Base-by-base conservation (phyloP, 2,888 invertebrate species). In the Syrista parreyssii region DNA sequence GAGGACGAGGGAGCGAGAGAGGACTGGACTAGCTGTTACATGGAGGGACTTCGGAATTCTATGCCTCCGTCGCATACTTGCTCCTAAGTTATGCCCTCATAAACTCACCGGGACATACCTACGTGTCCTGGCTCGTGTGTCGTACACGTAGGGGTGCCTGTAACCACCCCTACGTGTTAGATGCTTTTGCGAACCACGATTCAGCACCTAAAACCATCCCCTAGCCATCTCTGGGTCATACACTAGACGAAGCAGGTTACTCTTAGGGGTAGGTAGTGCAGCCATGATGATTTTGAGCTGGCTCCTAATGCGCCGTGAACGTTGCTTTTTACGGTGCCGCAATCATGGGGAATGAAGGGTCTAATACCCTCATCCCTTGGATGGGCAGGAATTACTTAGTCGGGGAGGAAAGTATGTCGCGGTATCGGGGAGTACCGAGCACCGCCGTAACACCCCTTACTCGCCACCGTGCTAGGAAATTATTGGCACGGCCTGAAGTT, bases 1-100 rank as follows among this genome's bases (percentile, higher is more conserved):
- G 71, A 76, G 76, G 34, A 68, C n/a, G 73, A 68, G 69, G 68
- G 76, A 72, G 68, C 12, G 35, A 69, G 30, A 31, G 35, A 30
- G 71, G 31, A 72, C 6, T 9, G 35, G 74, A 33, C 33, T 33
- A 32, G 30, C 74, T 36, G 30, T 30, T 33, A 33, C 72, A 68
- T 68, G 36, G 76, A 75, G 82, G 79, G 81, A 75, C 78, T 75
- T 75, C 68, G 82, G 81, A 85, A 86, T 86, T 86, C 82, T 80
- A 75, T 77, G 82, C 78, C 76, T 80, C 78, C 82, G 81, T 87
- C 84, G 88, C 88, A 88, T 88, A 88, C 87, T 88, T 88, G 86
- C 77, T 78, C 78, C 82, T 88, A 87, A 88, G 87, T 88, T 88
- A 88, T 88, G 86, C 84, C 82, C 87, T 88, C 88, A 87, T 88